These are phyloP conservation scores for Empidonax traillii DNA, from an alignment of 2,113 vertebrate species.

Conservation along the genomic window DNA sequence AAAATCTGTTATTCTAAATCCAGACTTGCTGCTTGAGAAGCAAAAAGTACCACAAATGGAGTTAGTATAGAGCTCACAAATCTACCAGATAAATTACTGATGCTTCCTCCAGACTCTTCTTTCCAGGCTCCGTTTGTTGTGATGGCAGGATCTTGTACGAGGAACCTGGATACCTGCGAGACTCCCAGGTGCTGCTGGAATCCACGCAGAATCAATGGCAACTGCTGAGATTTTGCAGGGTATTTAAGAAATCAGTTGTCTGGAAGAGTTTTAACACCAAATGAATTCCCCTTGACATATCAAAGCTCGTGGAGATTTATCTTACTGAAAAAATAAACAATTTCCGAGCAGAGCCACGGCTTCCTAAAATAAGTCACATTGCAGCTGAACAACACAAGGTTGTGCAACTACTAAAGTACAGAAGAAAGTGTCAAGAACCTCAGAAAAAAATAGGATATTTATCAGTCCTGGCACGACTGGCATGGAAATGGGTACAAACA, in stretches of 20 bases:
- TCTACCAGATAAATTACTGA: background rate
- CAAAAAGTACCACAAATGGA: background rate
- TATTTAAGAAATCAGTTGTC: background rate
- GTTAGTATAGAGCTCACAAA: background rate
- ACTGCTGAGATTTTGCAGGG: background rate
- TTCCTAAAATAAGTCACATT: background rate
- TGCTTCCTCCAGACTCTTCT: background rate
- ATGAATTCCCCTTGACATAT: background rate
- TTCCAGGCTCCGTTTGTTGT: background rate
- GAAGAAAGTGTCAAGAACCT: background rate
- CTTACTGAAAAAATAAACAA: background rate
- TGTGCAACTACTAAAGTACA: background rate
- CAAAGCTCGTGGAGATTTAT: background rate
- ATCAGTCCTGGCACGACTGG: background rate
- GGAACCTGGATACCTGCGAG: background rate
- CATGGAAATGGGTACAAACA: background rate
- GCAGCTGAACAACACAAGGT: background rate
- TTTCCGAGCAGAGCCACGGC: background rate
- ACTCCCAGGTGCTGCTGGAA: background rate
- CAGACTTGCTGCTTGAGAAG: background rate
- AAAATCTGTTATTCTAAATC: background rate
- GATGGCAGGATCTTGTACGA: background rate
- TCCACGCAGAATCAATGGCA: background rate
- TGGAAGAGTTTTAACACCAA: background rate
- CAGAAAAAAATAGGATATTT: background rate